Conservation (phyloP, 2,113 vertebrate species). For the Macquaria australasica region DNA sequence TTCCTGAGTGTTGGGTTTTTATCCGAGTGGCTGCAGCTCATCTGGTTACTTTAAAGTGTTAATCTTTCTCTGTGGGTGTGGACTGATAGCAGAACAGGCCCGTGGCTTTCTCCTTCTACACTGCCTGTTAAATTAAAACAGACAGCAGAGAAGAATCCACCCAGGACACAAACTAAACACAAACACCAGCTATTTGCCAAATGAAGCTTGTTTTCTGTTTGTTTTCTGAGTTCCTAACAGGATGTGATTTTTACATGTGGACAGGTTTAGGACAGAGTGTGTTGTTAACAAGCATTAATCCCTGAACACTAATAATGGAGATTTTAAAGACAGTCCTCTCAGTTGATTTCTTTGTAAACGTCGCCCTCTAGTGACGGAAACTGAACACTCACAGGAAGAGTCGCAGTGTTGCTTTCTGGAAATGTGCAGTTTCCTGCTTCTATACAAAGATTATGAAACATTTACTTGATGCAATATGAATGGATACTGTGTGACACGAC, state of each 20-base stretch:
- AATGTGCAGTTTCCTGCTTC: not conserved
- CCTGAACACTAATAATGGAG: not conserved
- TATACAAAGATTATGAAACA: not conserved
- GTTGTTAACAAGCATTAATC: not conserved
- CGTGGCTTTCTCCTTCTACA: not conserved
- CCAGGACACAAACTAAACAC: not conserved
- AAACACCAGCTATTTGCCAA: not conserved
- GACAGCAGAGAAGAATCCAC: slow-evolving; percentile 23
- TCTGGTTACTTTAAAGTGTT: not conserved
- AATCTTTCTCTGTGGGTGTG: slow-evolving; percentile 20
- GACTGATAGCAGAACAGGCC: slow-evolving; percentile 32
- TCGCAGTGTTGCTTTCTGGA: not conserved
- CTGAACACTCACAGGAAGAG: not conserved
- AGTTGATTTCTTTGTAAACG: slow-evolving; percentile 42
- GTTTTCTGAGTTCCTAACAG: not conserved
- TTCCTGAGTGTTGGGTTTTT: not conserved
- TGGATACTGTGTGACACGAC: not conserved
- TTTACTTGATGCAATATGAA: not conserved
- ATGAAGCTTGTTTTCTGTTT: not conserved
- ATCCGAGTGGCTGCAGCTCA: not conserved
- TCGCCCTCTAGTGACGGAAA: slow-evolving; percentile 52
- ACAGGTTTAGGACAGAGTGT: not conserved
- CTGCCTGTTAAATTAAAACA: slow-evolving; percentile 29
- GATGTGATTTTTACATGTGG: slow-evolving; percentile 2
- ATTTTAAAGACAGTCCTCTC: not conserved